phyloP scores from a whole-genome alignment of 30 jellyfish, hydroid and myxozoan species.

The Hydractinia symbiolongicarpus region DNA sequence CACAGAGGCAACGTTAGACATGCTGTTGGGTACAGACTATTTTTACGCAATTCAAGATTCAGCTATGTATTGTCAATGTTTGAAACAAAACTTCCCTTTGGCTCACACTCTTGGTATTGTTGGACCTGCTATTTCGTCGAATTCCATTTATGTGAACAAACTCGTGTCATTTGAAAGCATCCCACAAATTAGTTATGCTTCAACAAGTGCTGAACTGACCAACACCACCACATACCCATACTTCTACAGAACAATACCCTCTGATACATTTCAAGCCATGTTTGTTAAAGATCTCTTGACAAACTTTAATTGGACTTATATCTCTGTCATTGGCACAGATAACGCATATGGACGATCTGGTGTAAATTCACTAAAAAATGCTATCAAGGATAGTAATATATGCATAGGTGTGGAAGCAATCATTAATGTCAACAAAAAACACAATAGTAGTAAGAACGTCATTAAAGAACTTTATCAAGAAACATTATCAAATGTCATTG shows the following conservation, averaged over 20 bases:
- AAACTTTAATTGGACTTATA: constrained; percentile 25
- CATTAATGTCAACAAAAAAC: background rate
- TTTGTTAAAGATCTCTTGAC: constrained; percentile 24
- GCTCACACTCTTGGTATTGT: constrained; percentile 22
- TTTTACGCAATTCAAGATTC: background rate
- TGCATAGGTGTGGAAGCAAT: background rate
- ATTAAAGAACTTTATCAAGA: background rate
- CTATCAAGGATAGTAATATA: background rate
- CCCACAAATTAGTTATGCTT: constrained; percentile 21
- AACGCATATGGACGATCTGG: constrained; percentile 38
- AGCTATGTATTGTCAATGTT: background rate
- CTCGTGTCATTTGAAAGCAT: constrained; percentile 14
- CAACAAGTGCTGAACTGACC: constrained; percentile 27
- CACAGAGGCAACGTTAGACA: constrained; percentile 11
- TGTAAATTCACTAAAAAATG: constrained; percentile 7
- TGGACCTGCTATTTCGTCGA: constrained; percentile 31
- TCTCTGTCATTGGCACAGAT: constrained; percentile 29
- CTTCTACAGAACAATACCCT: constrained; percentile 30
- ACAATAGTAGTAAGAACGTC: background rate
- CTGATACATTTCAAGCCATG: constrained; percentile 22
- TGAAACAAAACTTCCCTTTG: background rate
- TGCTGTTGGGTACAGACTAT: background rate
- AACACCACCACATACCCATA: constrained; percentile 10
- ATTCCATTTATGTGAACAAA: constrained; percentile 1
- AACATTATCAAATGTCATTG: constrained; percentile 13